phyloP scores from a whole-genome alignment of 2,888 invertebrate species.

The Rhyacophila evoluta region DNA sequence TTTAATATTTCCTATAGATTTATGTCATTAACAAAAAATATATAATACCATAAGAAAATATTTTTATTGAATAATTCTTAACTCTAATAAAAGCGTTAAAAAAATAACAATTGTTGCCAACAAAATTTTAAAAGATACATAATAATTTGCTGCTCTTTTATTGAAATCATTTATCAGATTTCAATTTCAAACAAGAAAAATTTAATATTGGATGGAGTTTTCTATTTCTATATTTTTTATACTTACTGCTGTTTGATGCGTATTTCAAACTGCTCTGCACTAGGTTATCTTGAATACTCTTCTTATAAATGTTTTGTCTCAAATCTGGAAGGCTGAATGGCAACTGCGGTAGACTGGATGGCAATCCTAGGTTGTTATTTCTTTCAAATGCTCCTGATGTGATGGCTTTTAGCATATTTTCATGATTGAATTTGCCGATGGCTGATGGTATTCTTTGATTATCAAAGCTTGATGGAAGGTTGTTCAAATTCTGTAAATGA shows the following conservation, averaged over 20 bases:
- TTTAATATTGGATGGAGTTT: too few relatives aligned
- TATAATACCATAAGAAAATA: too few relatives aligned
- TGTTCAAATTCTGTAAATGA: conserved; percentile 47
- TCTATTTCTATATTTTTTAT: too few relatives aligned
- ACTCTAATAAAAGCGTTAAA: too few relatives aligned
- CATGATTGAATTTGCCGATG: conserved; percentile 60
- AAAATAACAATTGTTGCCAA: not conserved
- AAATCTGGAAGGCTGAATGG: conserved; percentile 61
- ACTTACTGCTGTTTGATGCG: conserved; percentile 44
- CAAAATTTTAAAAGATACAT: too few relatives aligned
- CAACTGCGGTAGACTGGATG: conserved; percentile 57
- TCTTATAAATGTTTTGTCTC: conserved; percentile 64
- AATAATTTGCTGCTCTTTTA: too few relatives aligned
- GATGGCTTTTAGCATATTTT: conserved; percentile 61
- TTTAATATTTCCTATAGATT: too few relatives aligned
- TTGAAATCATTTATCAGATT: too few relatives aligned
- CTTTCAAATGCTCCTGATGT: conserved; percentile 66
- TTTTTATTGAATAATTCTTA: too few relatives aligned
- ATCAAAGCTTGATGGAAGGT: conserved; percentile 23
- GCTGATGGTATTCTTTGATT: conserved; percentile 56
- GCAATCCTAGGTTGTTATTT: conserved; percentile 63
- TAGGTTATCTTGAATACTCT: conserved; percentile 64
- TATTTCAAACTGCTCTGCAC: conserved; percentile 59
- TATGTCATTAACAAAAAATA: too few relatives aligned
- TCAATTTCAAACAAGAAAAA: too few relatives aligned